These are phyloP conservation scores for Phocoena sinus DNA, from an alignment of 2,113 vertebrate species.

Conservation along the genomic window DNA sequence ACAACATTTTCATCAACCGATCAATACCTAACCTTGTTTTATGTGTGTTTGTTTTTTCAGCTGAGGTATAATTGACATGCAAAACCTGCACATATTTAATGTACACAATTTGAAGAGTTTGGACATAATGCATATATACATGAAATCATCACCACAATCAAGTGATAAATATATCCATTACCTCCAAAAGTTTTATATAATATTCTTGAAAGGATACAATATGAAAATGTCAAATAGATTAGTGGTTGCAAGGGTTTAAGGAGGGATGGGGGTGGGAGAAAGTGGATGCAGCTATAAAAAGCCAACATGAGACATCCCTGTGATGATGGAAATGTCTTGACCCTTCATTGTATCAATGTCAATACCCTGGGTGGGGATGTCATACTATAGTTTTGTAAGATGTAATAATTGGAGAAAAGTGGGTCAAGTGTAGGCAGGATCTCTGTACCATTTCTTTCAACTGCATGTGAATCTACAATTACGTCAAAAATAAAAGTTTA, in stretches of 20 bases:
- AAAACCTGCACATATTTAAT: background rate
- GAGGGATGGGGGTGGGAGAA: background rate
- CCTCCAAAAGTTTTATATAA: background rate
- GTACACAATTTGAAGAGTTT: background rate
- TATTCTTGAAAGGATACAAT: background rate
- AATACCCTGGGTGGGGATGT: background rate
- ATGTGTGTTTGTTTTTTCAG: background rate
- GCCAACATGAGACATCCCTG: background rate
- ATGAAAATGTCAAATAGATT: background rate
- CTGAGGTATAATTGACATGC: background rate
- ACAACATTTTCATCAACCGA: background rate
- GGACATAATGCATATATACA: background rate
- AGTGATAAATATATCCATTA: background rate
- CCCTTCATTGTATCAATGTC: no score
- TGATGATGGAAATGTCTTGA: background rate
- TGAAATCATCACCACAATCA: background rate
- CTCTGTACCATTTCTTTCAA: background rate
- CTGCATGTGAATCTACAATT: background rate
- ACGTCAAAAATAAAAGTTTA: background rate
- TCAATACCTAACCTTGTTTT: background rate
- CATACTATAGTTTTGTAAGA: background rate
- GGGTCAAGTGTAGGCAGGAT: background rate
- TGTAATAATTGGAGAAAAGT: background rate
- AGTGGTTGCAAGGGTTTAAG: background rate
- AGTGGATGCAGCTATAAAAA: background rate